phyloP scores from a whole-genome alignment of 2,888 invertebrate species.

The Lasioglossum morio region DNA sequence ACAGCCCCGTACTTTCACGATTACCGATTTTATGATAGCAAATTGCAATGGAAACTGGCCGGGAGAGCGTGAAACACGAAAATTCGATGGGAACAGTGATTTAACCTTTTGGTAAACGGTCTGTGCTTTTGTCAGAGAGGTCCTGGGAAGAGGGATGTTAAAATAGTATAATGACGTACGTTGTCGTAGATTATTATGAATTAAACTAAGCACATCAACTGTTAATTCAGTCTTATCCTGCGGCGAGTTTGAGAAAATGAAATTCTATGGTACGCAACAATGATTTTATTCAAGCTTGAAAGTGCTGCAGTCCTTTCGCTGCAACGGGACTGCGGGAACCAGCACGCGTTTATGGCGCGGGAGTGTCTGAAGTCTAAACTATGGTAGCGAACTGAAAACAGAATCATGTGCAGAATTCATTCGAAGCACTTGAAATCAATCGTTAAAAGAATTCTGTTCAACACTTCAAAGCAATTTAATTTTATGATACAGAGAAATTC shows the following conservation, averaged over 20 bases:
- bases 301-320: background rate
- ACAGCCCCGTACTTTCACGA: background rate
- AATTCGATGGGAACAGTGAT: constrained; percentile 30
- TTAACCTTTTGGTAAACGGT: background rate
- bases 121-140: background rate
- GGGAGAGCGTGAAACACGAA: constrained; percentile 14
- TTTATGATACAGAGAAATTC: background rate
- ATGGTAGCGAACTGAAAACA: background rate
- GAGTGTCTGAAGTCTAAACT: background rate
- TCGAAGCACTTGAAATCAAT: too few relatives aligned
- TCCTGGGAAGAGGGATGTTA: constrained; percentile 5
- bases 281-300: background rate
- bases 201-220: background rate
- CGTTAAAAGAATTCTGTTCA: background rate
- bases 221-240: constrained; percentile 11
- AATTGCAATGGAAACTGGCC: background rate
- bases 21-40: background rate
- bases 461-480: background rate
- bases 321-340: constrained; percentile 3
- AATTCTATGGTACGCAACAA: constrained; percentile 3
- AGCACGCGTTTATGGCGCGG: background rate
- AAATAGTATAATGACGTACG: background rate
- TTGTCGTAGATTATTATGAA: background rate
- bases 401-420: background rate
- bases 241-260: constrained; percentile 35